Evolutionary conservation across 2,113 vertebrate genomes (phyloP).

Genomic region (Rhadina sibilatrix): DNA sequence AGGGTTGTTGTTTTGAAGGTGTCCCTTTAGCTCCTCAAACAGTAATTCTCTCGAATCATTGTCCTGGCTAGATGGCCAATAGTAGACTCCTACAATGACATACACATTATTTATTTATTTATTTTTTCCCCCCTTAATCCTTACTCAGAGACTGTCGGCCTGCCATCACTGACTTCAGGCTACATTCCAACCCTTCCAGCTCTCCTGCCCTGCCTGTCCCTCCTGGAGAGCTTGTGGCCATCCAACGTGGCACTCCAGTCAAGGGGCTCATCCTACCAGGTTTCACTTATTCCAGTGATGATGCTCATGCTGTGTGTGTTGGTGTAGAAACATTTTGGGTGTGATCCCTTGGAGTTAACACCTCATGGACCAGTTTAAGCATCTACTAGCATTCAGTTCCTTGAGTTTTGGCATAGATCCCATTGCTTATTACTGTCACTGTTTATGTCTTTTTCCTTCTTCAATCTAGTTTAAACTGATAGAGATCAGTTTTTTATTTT

Average conservation of each 20-base stretch:
- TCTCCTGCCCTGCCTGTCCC: background rate
- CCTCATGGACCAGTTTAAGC: background rate
- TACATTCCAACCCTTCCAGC: background rate
- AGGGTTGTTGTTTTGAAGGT: background rate
- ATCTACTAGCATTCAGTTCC: background rate
- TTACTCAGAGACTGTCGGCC: background rate
- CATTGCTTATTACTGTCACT: background rate
- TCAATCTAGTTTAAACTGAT: background rate
- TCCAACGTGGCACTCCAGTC: background rate
- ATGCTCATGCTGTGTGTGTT: background rate
- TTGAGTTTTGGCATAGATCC: background rate
- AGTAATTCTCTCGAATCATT: background rate
- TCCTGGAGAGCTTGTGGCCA: background rate
- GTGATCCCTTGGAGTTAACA: rapidly evolving
- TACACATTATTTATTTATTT: too few species aligned
- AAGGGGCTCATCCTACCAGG: background rate
- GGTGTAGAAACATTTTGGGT: background rate
- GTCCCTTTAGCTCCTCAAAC: background rate
- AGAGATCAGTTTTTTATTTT: background rate
- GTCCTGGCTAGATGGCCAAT: background rate
- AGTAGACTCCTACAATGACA: rapidly evolving
- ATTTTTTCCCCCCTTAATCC: background rate
- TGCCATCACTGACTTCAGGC: rapidly evolving
- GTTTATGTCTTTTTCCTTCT: background rate
- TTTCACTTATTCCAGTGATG: background rate